Percentiles rank a stretch among this genome's conserved stretches.
phyloP scores from a whole-genome alignment of 2,888 invertebrate genomes.

The Catocala nupta region DNA sequence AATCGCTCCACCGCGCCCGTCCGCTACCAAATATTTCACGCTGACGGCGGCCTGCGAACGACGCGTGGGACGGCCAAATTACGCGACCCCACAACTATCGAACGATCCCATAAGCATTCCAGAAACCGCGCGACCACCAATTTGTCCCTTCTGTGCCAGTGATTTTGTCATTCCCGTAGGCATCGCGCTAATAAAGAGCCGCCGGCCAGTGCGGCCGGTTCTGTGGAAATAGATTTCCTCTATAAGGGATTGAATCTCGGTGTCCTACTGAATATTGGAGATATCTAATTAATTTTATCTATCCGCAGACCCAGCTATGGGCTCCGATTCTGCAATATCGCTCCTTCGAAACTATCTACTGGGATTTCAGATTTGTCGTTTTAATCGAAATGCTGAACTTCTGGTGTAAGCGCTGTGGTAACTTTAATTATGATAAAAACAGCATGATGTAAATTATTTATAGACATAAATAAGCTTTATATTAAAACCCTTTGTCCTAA shows the following conservation, averaged over 20 bases:
- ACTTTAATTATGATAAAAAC: conserved; percentile 30
- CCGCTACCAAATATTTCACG: conserved; percentile 81
- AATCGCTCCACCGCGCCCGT: conserved; percentile 71
- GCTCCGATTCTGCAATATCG: conserved; percentile 50
- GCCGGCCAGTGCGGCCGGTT: conserved; percentile 52
- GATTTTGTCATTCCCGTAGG: conserved; percentile 70
- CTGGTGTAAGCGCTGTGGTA: conserved; percentile 19
- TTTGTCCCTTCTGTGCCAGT: conserved; percentile 79
- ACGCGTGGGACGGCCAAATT: conserved; percentile 71
- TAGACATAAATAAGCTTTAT: conserved; percentile 6
- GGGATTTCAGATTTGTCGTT: conserved; percentile 37
- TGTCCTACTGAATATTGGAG: conserved; percentile 57
- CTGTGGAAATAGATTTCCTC: conserved; percentile 63
- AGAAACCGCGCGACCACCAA: conserved; percentile 70
- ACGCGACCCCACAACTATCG: conserved; percentile 66
- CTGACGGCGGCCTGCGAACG: conserved; percentile 60
- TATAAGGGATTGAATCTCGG: conserved; percentile 51
- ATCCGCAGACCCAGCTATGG: conserved; percentile 43
- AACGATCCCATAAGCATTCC: conserved; percentile 70
- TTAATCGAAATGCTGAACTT: conserved; percentile 39
- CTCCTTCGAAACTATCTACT: conserved; percentile 47
- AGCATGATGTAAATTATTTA: conserved; percentile 16
- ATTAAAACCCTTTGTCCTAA: conserved; percentile 29
- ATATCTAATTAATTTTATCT: conserved; percentile 58
- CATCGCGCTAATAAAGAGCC: conserved; percentile 64